These are phyloP conservation scores for Cecidostiba fungosa DNA, from an alignment of 2,888 invertebrate species.

Conservation along the genomic window DNA sequence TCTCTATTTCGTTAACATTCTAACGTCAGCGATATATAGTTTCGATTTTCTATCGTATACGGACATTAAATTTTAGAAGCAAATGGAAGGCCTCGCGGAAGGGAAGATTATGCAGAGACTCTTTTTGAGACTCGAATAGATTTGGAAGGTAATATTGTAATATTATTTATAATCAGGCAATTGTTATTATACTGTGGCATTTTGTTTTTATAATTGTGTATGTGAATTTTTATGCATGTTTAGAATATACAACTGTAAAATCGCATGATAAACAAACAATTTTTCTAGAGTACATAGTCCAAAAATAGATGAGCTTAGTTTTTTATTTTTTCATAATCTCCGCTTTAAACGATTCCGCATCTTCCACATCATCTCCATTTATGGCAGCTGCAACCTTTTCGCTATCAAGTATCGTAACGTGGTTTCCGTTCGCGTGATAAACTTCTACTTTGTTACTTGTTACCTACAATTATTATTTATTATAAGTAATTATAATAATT, in stretches of 20 bases:
- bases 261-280: no score
- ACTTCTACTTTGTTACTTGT: slow-evolving; percentile 83
- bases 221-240: not conserved
- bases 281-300: no score
- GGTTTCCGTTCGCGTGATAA: slow-evolving; percentile 87
- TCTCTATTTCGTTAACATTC: no score
- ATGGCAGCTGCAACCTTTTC: slow-evolving; percentile 82
- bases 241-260: not conserved
- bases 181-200: not conserved
- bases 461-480: slow-evolving; percentile 74
- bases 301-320: not conserved
- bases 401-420: slow-evolving; percentile 86
- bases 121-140: no score
- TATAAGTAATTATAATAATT: not conserved
- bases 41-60: no score
- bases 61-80: no score
- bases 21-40: no score
- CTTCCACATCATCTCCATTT: slow-evolving; percentile 73
- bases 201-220: not conserved
- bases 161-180: not conserved
- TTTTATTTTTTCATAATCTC: slow-evolving; percentile 70
- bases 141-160: no score
- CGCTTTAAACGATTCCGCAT: slow-evolving; percentile 69
- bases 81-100: no score
- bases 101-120: no score